Percentiles rank a stretch among this genome's conserved stretches.
phyloP scores from a whole-genome alignment of 2,797 vertebrate species.

The Enteromius trimaculatus region DNA sequence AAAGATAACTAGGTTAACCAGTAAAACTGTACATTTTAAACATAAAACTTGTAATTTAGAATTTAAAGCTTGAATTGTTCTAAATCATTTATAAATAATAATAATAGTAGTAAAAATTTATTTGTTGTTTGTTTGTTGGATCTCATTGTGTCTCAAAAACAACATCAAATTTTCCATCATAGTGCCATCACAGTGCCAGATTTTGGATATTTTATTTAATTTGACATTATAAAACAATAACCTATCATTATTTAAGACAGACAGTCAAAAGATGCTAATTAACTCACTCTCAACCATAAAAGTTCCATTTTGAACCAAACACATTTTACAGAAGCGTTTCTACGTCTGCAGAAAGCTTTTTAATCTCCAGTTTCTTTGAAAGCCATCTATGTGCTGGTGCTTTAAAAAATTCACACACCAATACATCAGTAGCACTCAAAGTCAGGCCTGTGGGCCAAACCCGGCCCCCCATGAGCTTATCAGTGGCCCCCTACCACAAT shows the following conservation, averaged over 20 bases:
- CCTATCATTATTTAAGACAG: neutral
- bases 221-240: neutral
- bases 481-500: conserved; percentile 4
- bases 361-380: neutral
- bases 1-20: neutral
- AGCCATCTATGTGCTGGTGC: neutral
- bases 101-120: too few species aligned
- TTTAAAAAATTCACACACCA: conserved; percentile 3
- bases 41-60: neutral
- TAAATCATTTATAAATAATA: neutral
- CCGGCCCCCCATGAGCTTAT: neutral
- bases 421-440: neutral
- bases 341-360: neutral
- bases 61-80: neutral
- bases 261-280: neutral
- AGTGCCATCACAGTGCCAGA: neutral
- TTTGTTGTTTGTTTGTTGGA: neutral
- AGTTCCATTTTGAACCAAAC: neutral
- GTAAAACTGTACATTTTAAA: neutral
- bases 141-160: neutral
- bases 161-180: neutral
- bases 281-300: neutral
- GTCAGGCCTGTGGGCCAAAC: neutral
- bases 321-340: neutral
- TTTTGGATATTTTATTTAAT: neutral